Evolutionary conservation across 2,113 vertebrate species (phyloP), one percentile per base, ranked within the genome.

Genomic region (Amphiprion ocellaris): DNA sequence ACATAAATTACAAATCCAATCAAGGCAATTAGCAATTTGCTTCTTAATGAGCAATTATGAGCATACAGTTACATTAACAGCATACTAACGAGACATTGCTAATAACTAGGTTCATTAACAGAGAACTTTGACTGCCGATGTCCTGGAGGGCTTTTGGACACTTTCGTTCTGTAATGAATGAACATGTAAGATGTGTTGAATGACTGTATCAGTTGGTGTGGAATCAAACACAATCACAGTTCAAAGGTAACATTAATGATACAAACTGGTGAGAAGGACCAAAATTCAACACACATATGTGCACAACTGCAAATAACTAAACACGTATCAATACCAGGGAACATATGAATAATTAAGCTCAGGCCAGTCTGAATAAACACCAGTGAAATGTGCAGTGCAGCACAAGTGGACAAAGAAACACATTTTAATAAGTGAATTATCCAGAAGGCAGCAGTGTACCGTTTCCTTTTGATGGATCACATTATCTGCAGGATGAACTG

Each of bases 21-120:
- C 74, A 80, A 68, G 47, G 72, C 73, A 82, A 83, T 85, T 71
- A 69, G 65, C 71, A 80, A 71, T 84, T 82, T 71, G 68, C 30
- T 8, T 58, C 30, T 58, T 71, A 89, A 85, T 88, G 60, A 77
- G 53, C 72, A 80, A 80, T 84, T 86, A 83, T 26, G 26, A 69
- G 59, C 64, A 9, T 33, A 77, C 65, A 77, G 71, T 84, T 66
- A 74, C 79, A 84, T 84, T 58, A 85, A 85, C 71, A 81, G 82
- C 77, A 84, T 39, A 69, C 75, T 88, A 84, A 89, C 26, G 46
- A 88, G 82, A 60, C 2, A 2, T 62, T 19, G 44, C 81, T 69
- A 72, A 72, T 76, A 69, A 75, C 46, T 58, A 46, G 52, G 60
- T 62, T 72, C 63, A 65, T 84, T 49, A 73, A 53, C 78, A 77